Base-by-base conservation (phyloP, 2,888 invertebrate species). In the Salpingus planirostris region DNA sequence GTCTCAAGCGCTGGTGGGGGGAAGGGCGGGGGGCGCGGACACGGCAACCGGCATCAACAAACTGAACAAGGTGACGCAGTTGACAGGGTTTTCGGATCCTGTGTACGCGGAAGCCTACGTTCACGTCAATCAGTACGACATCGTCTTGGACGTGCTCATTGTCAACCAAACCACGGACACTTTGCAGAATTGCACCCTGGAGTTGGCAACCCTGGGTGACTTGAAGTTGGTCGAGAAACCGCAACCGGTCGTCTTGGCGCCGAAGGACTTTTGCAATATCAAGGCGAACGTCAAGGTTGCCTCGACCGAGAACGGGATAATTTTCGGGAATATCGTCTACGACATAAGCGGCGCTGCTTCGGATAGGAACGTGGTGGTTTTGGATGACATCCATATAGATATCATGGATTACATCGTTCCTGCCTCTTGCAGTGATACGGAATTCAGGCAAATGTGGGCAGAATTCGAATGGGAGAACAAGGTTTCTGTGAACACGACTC, bases 381-480 rank as follows among this genome's bases (percentile, higher is more conserved):
- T 99, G 29, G 96, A 97, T 63, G 98, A 99, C 64, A 97, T 99
- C 57, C 96, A 97, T 65, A 96, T 99, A 59, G 98, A 98, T 67
- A 96, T 98, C 50, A 95, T 98, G 89, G 98, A 99, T 70, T 96
- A 96, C 68, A 95, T 96, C 56, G 85, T 96, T 56, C 96, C 96
- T 11, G 93, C 93, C 10, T 67, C 74, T 22, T 97, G 97, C 65
- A 88, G 83, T 30, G 98, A 98, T 64, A 80, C 83, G 0, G 97
- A 98, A 69, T 99, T 98, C 74, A 70, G 98, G 3, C 85, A 89
- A 67, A 99, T 99, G 98, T 99, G 98, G 98, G 92, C 95, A 2
- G 97, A 97, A 71, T 99, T 99, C 69, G 98, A 99, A 68, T 99
- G 98, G 98, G 98, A 99, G 71, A 99, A 99, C 67, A 99, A 99